phyloP scores from a whole-genome alignment of 2,113 vertebrate species.

The Lophura nycthemera region DNA sequence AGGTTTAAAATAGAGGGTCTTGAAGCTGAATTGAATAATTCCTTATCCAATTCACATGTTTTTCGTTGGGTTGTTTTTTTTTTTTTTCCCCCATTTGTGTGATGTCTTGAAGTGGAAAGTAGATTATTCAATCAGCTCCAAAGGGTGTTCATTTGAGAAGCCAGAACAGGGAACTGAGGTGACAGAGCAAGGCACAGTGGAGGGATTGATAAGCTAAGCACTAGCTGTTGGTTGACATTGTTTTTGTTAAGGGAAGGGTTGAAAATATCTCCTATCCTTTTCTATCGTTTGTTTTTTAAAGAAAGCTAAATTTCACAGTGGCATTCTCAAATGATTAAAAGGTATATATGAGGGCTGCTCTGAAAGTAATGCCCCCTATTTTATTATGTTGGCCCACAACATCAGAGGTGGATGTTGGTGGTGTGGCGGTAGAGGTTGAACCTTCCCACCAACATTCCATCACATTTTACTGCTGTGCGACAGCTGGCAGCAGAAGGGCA shows the following conservation, averaged over 20 bases:
- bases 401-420: no score
- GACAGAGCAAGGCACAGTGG: conserved; percentile 21
- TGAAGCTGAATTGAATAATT: neutral
- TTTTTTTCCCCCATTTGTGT: neutral
- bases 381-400: no score
- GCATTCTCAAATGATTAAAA: neutral
- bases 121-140: conserved; percentile 48
- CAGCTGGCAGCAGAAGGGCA: no score
- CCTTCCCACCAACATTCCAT: no score
- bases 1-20: neutral
- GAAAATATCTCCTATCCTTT: conserved; percentile 5
- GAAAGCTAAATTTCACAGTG: neutral
- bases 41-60: neutral
- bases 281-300: conserved; percentile 7
- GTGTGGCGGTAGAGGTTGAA: no score
- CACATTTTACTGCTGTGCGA: no score
- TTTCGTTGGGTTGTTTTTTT: no score
- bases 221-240: conserved; percentile 55
- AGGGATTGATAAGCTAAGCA: conserved; percentile 44
- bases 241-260: conserved; percentile 43
- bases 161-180: conserved; percentile 35
- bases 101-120: conserved; percentile 16
- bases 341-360: neutral
- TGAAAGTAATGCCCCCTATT: no score
- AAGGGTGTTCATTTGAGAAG: conserved; percentile 65